Conservation (phyloP, 2,888 invertebrate genomes). For the Pristionchus entomophagus region DNA sequence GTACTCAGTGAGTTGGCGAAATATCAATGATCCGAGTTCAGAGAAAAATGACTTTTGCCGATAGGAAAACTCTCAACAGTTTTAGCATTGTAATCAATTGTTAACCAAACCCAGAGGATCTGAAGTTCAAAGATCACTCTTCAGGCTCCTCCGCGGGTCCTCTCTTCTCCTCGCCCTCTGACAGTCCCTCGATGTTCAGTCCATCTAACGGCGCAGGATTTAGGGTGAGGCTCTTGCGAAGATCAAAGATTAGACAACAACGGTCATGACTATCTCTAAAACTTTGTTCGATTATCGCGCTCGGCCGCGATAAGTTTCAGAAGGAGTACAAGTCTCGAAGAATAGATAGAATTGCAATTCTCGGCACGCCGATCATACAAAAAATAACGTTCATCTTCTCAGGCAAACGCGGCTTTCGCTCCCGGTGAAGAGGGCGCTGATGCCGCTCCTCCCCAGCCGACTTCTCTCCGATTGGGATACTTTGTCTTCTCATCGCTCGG, state of each 20-base stretch:
- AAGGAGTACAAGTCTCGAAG: too few species aligned
- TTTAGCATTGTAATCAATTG: too few species aligned
- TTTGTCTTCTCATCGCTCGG: conserved; percentile 67
- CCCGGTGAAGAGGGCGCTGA: not conserved
- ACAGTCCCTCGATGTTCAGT: conserved; percentile 12
- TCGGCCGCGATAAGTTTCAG: too few species aligned
- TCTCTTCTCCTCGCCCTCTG: not conserved
- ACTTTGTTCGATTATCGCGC: too few species aligned
- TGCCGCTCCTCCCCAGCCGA: conserved; percentile 54
- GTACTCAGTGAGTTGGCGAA: not conserved
- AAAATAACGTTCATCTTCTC: too few species aligned
- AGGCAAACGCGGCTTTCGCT: too few species aligned
- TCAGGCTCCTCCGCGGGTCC: conserved; percentile 40
- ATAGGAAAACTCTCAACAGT: too few species aligned
- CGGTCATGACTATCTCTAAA: not conserved
- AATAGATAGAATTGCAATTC: too few species aligned
- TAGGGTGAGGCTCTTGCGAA: too few species aligned
- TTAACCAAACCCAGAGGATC: too few species aligned
- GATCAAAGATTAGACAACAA: too few species aligned
- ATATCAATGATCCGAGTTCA: not conserved
- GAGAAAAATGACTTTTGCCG: not conserved
- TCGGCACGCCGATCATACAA: too few species aligned
- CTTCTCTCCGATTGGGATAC: conserved; percentile 63
- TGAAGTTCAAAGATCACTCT: not conserved
- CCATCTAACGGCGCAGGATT: not conserved